Conservation (phyloP, 1,140 invertebrate species). For the Pectinophora gossypiella region DNA sequence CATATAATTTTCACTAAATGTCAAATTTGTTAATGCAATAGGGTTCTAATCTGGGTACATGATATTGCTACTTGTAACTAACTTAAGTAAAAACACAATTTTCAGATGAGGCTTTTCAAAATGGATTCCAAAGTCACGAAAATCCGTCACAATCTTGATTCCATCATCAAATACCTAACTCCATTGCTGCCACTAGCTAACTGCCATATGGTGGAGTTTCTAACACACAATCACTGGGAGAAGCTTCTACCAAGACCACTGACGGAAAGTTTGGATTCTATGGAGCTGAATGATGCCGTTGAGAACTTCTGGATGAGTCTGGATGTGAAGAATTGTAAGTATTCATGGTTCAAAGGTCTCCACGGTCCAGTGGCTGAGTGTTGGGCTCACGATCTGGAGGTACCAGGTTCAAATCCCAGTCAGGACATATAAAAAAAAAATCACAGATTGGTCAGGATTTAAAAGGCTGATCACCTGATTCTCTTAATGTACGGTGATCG, state of each 20-base stretch:
- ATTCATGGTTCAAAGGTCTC: constrained; percentile 20
- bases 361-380: too few relatives aligned
- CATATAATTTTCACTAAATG: too few relatives aligned
- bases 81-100: too few relatives aligned
- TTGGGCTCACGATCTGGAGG: too few relatives aligned
- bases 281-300: constrained; percentile 51
- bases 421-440: too few relatives aligned
- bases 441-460: too few relatives aligned
- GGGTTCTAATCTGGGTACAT: too few relatives aligned
- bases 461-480: too few relatives aligned
- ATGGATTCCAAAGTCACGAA: constrained; percentile 43
- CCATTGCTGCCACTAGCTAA: constrained; percentile 79
- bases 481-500: too few relatives aligned
- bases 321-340: constrained; percentile 32
- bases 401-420: too few relatives aligned
- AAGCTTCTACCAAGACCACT: constrained; percentile 76
- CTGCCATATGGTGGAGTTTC: constrained; percentile 88
- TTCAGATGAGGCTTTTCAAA: neutral
- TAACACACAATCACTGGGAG: constrained; percentile 83
- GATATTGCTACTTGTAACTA: too few relatives aligned
- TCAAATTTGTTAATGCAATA: too few relatives aligned
- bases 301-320: constrained; percentile 56
- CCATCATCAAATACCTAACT: constrained; percentile 76
- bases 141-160: constrained; percentile 71
- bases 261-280: constrained; percentile 70